Evolutionary conservation across 2,113 vertebrate genomes (phyloP).

Genomic region (Cranoglanis bouderius): DNA sequence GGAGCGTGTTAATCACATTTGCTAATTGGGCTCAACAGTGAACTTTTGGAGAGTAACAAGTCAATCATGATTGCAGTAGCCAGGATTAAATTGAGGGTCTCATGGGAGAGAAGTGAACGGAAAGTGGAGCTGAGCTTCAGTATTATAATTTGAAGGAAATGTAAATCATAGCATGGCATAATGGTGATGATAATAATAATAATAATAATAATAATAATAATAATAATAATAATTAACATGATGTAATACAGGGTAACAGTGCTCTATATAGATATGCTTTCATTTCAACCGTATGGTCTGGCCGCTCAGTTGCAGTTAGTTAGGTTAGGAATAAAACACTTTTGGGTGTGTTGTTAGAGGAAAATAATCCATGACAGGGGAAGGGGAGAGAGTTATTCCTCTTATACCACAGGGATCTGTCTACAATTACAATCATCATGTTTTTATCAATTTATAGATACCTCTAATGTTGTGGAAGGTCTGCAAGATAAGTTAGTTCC

Average conservation of each 20-base stretch:
- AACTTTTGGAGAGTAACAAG: constrained; percentile 11
- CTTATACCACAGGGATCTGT: neutral
- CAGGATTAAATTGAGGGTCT: constrained; percentile 20
- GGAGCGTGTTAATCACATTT: constrained; percentile 49
- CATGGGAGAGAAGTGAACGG: neutral
- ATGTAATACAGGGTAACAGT: neutral
- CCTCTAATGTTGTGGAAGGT: neutral
- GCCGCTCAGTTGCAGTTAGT: neutral
- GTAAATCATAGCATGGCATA: neutral
- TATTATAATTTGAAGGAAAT: neutral
- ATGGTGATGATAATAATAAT: neutral
- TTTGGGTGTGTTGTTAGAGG: neutral
- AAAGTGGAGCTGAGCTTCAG: neutral
- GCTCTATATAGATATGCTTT: neutral
- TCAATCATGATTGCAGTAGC: neutral
- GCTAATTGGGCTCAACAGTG: constrained; percentile 33
- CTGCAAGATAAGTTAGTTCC: neutral
- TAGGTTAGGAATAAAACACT: neutral
- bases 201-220: neutral
- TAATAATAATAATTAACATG: neutral
- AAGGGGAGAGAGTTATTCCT: neutral
- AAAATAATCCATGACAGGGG: neutral
- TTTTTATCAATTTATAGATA: neutral
- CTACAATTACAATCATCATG: neutral
- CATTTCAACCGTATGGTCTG: neutral